Evolutionary conservation across 2,888 invertebrate genomes (phyloP), one percentile per base, ranked within the genome.

Genomic region (Oscheius sp.): DNA sequence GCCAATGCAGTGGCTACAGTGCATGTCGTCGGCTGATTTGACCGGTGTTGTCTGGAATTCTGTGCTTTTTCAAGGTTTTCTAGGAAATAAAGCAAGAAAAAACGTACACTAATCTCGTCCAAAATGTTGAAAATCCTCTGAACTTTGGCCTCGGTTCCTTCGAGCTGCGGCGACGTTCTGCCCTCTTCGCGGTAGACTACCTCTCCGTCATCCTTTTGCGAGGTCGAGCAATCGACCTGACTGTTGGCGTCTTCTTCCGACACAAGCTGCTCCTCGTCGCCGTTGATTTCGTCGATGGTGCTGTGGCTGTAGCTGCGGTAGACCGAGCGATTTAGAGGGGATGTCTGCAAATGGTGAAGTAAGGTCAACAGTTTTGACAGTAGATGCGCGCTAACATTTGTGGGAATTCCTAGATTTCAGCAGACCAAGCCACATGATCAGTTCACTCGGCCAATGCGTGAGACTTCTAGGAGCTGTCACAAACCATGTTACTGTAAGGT

Each of bases 1-100:
- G 70, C 88, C 88, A 48, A 81, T 82, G 73, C 88, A 88, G 60
- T 88, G 86, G 37, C 83, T 83, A 75, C 88, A 88, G 66, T 88
- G 88, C 13, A 86, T 73, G 21, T 81, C 78, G 42, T 81, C 70
- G 10, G 75, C 58, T 32, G 50, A 47, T 33, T 70, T 66, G 10
- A 58, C 48, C 42, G 70, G 74, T 1, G 80, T 76, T 51, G 71
- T 75, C 81, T 82, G 74, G 33, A 78, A 76, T 21, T 55, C 10
- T 33, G 4, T 37, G 11, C n/a, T 63, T 62, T 62, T 35, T 62
- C n/a, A 62, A 29, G 21, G 21, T 21, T 21, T 21, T 21, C 21
- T 21, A 21, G 21, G 21, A 58, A 58, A 33, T 21, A 32, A 42
- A 21, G 9, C 21, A 21, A 21, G 21, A 21, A 47, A 32, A 32